These are phyloP conservation scores for Molossus alvarezi DNA, from an alignment of 2,797 vertebrate species.

Conservation along the genomic window DNA sequence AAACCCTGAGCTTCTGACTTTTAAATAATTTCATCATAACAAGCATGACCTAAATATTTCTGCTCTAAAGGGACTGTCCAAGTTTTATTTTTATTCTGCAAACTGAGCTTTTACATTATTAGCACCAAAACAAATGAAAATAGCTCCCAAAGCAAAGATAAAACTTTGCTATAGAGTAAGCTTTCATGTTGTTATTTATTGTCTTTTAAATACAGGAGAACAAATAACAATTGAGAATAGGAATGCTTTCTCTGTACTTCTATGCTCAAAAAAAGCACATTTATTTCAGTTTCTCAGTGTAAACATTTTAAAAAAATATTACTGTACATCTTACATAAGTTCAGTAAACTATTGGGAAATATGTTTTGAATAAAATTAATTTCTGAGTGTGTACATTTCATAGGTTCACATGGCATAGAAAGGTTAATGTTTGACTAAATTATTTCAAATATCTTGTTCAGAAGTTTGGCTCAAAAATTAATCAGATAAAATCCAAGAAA, in stretches of 20 bases:
- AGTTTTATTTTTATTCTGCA: conserved; percentile 44
- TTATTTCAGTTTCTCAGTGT: conserved; percentile 26
- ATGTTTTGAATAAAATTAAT: conserved; percentile 49
- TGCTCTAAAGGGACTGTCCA: background rate
- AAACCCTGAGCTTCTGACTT: background rate
- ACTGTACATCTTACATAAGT: background rate
- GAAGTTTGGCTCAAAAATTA: conserved; percentile 62
- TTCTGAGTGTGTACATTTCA: conserved; percentile 52
- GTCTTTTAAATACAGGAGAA: conserved; percentile 36
- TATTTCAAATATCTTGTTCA: conserved; percentile 52
- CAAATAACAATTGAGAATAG: conserved; percentile 39
- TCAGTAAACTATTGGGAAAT: conserved; percentile 29
- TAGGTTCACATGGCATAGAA: conserved; percentile 39
- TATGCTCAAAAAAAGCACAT: background rate
- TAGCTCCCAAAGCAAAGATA: background rate
- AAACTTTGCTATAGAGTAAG: background rate
- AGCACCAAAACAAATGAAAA: conserved; percentile 54
- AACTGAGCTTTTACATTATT: conserved; percentile 29
- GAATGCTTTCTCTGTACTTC: background rate
- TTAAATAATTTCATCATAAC: conserved; percentile 2
- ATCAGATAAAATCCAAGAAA: conserved; percentile 56
- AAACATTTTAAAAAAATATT: conserved; percentile 5
- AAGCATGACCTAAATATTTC: conserved; percentile 13
- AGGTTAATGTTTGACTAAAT: conserved; percentile 62
- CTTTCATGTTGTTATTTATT: conserved; percentile 6